Evolutionary conservation across 2,888 invertebrate species (phyloP).

Genomic region (Schizaphis graminum): DNA sequence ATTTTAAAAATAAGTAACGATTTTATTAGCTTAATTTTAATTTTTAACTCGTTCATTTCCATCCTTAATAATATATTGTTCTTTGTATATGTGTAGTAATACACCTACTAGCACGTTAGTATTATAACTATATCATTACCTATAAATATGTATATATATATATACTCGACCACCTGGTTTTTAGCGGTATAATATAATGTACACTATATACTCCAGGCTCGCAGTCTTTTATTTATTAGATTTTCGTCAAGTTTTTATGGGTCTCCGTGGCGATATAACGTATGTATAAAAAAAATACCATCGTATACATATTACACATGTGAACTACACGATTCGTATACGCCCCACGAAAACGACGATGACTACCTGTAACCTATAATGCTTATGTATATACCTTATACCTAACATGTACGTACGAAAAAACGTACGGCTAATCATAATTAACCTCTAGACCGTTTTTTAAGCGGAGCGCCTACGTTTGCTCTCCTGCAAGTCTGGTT

Average conservation of each 20-base stretch:
- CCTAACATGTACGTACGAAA: not conserved
- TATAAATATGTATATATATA: not conserved
- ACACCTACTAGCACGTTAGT: not conserved
- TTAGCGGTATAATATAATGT: not conserved
- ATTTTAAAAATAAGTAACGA: not conserved
- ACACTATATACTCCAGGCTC: not conserved
- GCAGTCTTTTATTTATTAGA: conserved; percentile 18
- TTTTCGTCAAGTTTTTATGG: conserved; percentile 21
- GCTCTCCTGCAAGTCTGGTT: not conserved
- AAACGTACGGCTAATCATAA: conserved; percentile 32
- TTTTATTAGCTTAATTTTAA: not conserved
- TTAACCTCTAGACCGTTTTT: not conserved
- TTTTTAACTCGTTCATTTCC: not conserved
- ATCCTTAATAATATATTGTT: not conserved
- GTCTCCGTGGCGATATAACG: not conserved
- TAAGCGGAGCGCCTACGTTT: not conserved
- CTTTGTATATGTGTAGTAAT: not conserved
- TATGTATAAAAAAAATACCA: not conserved
- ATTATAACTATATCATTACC: not conserved
- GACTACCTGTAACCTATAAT: not conserved
- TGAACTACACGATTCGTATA: not conserved
- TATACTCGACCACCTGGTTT: not conserved
- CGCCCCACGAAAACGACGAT: conserved; percentile 11
- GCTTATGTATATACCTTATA: not conserved
- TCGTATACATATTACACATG: not conserved